Percentiles rank a stretch among this genome's conserved stretches.
Conservation (phyloP, 2,888 invertebrate genomes). For the Mellilla xanthometata region DNA sequence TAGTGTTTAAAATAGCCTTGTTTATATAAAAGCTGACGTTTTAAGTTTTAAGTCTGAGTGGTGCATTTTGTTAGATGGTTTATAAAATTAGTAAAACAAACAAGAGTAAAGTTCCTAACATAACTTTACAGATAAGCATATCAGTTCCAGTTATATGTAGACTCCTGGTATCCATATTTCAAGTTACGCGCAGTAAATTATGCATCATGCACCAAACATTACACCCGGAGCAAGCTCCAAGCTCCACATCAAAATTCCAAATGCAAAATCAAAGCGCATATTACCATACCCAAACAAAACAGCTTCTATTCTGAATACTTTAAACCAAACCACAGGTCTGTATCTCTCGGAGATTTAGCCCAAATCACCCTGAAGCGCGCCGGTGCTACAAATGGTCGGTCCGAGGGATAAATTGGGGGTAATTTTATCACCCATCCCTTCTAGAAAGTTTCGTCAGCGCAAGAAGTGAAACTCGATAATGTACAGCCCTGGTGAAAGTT, state of each 20-base stretch:
- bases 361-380: slow-evolving; percentile 46
- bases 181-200: too few relatives aligned
- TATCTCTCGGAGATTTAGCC: slow-evolving; percentile 33
- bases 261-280: slow-evolving; percentile 3
- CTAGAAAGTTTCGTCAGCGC: slow-evolving; percentile 40
- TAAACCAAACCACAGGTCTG: slow-evolving; percentile 24
- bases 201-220: neutral
- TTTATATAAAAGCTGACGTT: too few relatives aligned
- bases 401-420: slow-evolving; percentile 58
- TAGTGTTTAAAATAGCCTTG: too few relatives aligned
- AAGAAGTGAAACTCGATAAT: slow-evolving; percentile 45
- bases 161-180: too few relatives aligned
- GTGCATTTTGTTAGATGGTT: too few relatives aligned
- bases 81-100: too few relatives aligned
- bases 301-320: slow-evolving; percentile 13
- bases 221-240: neutral
- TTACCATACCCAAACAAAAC: slow-evolving; percentile 4
- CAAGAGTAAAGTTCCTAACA: too few relatives aligned
- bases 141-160: too few relatives aligned
- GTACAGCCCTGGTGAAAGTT: slow-evolving; percentile 24
- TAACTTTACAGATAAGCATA: too few relatives aligned
- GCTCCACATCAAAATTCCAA: slow-evolving; percentile 3
- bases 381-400: slow-evolving; percentile 63
- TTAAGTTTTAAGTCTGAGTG: too few relatives aligned
- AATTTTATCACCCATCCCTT: slow-evolving; percentile 64